Evolutionary conservation across 1,140 invertebrate genomes (phyloP).

Genomic region (Pteromalus puparum): DNA sequence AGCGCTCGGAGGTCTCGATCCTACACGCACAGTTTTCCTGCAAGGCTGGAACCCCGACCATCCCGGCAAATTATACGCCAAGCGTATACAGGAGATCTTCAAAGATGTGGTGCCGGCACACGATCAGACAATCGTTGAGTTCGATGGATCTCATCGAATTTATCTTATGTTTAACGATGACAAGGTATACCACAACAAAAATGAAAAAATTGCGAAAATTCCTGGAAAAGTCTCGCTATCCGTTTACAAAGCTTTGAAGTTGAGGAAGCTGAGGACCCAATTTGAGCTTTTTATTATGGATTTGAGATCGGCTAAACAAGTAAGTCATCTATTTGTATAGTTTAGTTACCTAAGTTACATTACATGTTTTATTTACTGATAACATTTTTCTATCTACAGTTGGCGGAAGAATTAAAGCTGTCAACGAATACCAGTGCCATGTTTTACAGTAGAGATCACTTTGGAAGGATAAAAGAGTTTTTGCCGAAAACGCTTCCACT

Average conservation of each 20-base stretch:
- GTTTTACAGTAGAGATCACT: slow-evolving; percentile 41
- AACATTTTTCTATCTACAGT: slow-evolving; percentile 13
- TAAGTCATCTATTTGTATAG: slow-evolving; percentile 13
- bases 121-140: slow-evolving; percentile 78
- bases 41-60: slow-evolving; percentile 81
- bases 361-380: background rate
- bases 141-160: slow-evolving; percentile 77
- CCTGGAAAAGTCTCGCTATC: slow-evolving; percentile 80
- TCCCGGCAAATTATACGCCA: slow-evolving; percentile 83
- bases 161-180: slow-evolving; percentile 78
- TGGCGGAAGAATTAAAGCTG: slow-evolving; percentile 47
- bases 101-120: slow-evolving; percentile 59
- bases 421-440: background rate
- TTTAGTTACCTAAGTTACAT: background rate
- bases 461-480: slow-evolving; percentile 23
- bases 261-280: slow-evolving; percentile 72
- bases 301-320: slow-evolving; percentile 13
- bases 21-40: slow-evolving; percentile 86
- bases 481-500: slow-evolving; percentile 66
- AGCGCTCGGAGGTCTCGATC: slow-evolving; percentile 82
- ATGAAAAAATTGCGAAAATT: slow-evolving; percentile 66
- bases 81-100: slow-evolving; percentile 77
- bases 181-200: slow-evolving; percentile 55
- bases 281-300: slow-evolving; percentile 18
- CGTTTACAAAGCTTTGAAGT: slow-evolving; percentile 88